Conservation (phyloP, 1,140 invertebrate species). For the Whitmania pigra region DNA sequence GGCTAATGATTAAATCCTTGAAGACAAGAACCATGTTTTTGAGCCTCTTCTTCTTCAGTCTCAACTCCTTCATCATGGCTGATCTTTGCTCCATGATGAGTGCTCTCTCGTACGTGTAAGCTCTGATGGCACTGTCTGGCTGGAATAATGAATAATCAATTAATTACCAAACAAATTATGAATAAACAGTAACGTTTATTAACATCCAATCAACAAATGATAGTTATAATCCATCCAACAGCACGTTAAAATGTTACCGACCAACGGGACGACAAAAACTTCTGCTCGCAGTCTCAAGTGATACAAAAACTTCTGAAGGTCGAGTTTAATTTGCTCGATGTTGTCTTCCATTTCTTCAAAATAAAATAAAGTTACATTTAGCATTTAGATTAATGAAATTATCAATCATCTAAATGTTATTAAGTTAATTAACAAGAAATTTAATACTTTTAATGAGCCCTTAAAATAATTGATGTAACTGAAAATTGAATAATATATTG, state of each 20-base stretch:
- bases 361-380: too few species aligned
- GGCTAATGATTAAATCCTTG: too few species aligned
- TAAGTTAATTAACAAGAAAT: too few species aligned
- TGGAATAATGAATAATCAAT: constrained; percentile 18
- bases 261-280: constrained; percentile 98
- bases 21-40: constrained; percentile 5
- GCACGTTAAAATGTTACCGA: constrained; percentile 36
- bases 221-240: background rate
- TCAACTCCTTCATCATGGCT: constrained; percentile 75
- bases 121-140: constrained; percentile 88
- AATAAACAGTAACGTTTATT: too few species aligned
- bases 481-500: too few species aligned
- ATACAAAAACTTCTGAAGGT: constrained; percentile 92
- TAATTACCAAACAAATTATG: background rate
- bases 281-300: constrained; percentile 92
- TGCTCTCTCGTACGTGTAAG: constrained; percentile 95
- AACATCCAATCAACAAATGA: background rate
- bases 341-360: constrained; percentile 80
- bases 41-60: constrained; percentile 17
- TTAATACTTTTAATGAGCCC: too few species aligned
- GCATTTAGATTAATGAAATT: too few species aligned
- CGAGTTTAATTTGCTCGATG: constrained; percentile 98
- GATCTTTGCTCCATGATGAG: constrained; percentile 97
- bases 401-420: too few species aligned
- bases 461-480: too few species aligned